Conservation (phyloP, 2,797 vertebrate species). For the Dallia pectoralis region DNA sequence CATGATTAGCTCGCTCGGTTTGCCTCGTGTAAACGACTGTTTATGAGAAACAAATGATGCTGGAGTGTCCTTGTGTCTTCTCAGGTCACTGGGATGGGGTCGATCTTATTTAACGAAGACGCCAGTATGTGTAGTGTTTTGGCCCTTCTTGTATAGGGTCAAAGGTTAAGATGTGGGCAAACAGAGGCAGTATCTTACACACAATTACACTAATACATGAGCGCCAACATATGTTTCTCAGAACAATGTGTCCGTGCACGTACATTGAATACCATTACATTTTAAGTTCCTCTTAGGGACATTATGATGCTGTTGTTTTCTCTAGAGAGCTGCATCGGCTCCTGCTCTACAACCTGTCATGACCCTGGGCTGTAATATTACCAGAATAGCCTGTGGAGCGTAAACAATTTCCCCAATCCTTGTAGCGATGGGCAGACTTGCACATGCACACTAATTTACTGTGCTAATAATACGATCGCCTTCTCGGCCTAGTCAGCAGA, state of each 20-base stretch:
- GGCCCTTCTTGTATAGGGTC: background rate
- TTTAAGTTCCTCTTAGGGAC: background rate
- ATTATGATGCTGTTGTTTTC: background rate
- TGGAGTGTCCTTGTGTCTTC: conserved; percentile 63
- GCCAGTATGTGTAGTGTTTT: conserved; percentile 61
- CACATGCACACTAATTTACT: background rate
- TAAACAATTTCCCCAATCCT: background rate
- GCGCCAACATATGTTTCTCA: background rate
- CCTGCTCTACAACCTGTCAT: background rate
- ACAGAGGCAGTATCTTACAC: conserved; percentile 1
- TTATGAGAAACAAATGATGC: conserved; percentile 74
- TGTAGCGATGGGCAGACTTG: background rate
- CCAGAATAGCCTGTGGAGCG: background rate
- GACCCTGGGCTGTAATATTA: background rate
- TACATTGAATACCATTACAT: background rate
- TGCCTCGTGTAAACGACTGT: conserved; percentile 72
- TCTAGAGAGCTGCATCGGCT: background rate
- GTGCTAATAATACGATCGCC: background rate
- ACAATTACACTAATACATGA: background rate
- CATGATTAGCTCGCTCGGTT: conserved; percentile 69
- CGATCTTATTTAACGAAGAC: conserved; percentile 52
- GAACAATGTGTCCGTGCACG: background rate
- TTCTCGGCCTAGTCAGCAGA: background rate
- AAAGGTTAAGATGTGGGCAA: background rate
- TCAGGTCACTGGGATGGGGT: conserved; percentile 41